These are phyloP conservation scores for Lasioglossum pauxillum DNA, from an alignment of 2,888 invertebrate genomes.

Conservation along the genomic window DNA sequence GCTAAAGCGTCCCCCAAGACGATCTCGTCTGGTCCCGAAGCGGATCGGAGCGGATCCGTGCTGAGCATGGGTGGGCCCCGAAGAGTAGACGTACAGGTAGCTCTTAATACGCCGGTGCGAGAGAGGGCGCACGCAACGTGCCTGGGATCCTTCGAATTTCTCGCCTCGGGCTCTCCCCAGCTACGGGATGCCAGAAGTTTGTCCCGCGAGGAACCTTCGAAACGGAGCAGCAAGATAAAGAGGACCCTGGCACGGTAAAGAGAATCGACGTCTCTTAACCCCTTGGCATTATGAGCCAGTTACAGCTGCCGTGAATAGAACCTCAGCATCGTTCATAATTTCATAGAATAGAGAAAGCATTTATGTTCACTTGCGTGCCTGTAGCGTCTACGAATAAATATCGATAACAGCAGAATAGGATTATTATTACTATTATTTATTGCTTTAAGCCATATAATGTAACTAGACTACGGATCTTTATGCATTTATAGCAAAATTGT, in stretches of 20 bases:
- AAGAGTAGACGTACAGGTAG: slow-evolving; percentile 67
- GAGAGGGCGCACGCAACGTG: slow-evolving; percentile 63
- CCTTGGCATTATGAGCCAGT: background rate
- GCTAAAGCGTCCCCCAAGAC: slow-evolving; percentile 54
- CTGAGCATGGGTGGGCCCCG: slow-evolving; percentile 68
- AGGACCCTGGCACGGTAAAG: background rate
- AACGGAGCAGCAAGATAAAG: background rate
- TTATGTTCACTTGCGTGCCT: background rate
- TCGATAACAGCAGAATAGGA: too few relatives aligned
- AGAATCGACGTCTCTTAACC: background rate
- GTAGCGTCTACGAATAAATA: too few relatives aligned
- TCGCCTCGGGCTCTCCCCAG: slow-evolving; percentile 56
- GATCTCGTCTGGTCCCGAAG: slow-evolving; percentile 37
- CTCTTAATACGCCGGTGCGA: slow-evolving; percentile 63
- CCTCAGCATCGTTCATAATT: background rate
- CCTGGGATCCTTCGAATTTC: slow-evolving; percentile 66
- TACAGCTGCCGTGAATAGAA: background rate
- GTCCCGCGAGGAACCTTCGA: slow-evolving; percentile 41
- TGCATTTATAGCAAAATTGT: too few relatives aligned
- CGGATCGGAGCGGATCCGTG: background rate
- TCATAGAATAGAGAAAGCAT: background rate
- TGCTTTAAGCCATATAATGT: too few relatives aligned
- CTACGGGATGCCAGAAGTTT: slow-evolving; percentile 56
- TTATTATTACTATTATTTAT: too few relatives aligned
- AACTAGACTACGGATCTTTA: too few relatives aligned